These are phyloP conservation scores for Alfaro cultratus DNA, from an alignment of 2,797 vertebrate genomes.

Conservation along the genomic window DNA sequence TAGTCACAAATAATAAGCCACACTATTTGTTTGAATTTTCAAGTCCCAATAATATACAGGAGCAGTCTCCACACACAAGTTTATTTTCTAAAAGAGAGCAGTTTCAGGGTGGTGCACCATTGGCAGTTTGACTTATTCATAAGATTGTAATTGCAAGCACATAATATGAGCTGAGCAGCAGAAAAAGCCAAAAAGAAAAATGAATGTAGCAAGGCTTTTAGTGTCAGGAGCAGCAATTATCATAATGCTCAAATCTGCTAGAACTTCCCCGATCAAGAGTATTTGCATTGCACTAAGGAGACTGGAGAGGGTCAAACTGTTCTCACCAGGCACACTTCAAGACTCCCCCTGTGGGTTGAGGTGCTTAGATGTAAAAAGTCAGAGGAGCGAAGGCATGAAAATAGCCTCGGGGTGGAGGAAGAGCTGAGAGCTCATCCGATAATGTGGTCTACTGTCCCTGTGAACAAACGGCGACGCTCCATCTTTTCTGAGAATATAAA, in stretches of 20 bases:
- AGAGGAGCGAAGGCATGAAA: conserved; percentile 43
- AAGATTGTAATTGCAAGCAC: conserved; percentile 19
- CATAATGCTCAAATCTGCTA: conserved; percentile 61
- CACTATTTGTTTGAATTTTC: conserved; percentile 22
- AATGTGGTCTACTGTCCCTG: conserved; percentile 38
- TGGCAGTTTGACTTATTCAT: conserved; percentile 36
- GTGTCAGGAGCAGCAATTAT: conserved; percentile 55
- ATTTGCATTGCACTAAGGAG: conserved; percentile 67
- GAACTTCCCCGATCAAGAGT: conserved; percentile 64
- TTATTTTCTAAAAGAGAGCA: conserved; percentile 18
- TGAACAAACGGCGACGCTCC: conserved; percentile 54
- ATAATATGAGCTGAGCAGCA: conserved; percentile 15
- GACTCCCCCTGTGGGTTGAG: conserved; percentile 56
- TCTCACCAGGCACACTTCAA: conserved; percentile 60
- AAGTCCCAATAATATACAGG: conserved; percentile 22
- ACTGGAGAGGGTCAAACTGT: conserved; percentile 75
- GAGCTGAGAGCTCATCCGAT: conserved; percentile 58
- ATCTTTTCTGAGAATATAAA: conserved; percentile 46
- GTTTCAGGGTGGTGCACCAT: conserved; percentile 23
- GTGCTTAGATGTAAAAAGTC: conserved; percentile 49
- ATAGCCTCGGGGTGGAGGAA: conserved; percentile 43
- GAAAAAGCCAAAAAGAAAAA: conserved; percentile 26
- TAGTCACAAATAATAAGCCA: conserved; percentile 8
- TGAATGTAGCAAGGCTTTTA: conserved; percentile 10
- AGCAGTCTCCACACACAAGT: conserved; percentile 3